Conservation (phyloP, 2,113 vertebrate species). For the Limanda limanda region DNA sequence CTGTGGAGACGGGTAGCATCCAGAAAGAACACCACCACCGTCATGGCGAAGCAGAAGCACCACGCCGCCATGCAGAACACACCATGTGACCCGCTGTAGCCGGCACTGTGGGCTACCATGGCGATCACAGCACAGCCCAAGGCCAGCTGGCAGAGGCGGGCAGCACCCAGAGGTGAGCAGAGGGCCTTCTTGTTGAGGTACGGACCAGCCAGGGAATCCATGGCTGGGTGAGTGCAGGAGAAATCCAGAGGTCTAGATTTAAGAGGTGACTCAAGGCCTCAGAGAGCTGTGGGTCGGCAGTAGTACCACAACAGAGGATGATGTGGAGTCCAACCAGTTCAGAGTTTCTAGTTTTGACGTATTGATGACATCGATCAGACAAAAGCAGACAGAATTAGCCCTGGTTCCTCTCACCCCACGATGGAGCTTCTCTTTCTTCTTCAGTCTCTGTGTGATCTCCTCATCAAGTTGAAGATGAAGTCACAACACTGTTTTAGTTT, state of each 20-base stretch:
- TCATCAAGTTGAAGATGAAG: too few species aligned
- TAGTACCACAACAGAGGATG: background rate
- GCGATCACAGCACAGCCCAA: constrained; percentile 90
- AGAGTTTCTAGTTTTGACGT: background rate
- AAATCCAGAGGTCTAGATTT: background rate
- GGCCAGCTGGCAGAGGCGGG: constrained; percentile 86
- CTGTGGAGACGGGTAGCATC: constrained; percentile 88
- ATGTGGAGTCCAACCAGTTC: background rate
- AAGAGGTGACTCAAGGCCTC: background rate
- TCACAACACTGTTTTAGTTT: too few species aligned
- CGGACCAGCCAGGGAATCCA: constrained; percentile 82
- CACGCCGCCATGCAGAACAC: constrained; percentile 93
- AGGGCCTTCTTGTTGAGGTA: constrained; percentile 88
- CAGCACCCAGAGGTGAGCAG: constrained; percentile 86
- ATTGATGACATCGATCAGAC: background rate
- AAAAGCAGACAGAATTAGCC: background rate
- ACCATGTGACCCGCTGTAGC: constrained; percentile 86
- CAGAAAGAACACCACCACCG: constrained; percentile 83
- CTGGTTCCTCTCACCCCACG: background rate
- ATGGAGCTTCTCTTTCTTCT: background rate
- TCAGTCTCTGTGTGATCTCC: too few species aligned
- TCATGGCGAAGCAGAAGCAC: constrained; percentile 89
- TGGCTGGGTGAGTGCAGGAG: constrained; percentile 17
- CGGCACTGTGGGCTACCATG: constrained; percentile 88
- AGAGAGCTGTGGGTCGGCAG: background rate